Evolutionary conservation across 2,888 invertebrate genomes (phyloP).

Genomic region (Pachycephus smyrnensis): DNA sequence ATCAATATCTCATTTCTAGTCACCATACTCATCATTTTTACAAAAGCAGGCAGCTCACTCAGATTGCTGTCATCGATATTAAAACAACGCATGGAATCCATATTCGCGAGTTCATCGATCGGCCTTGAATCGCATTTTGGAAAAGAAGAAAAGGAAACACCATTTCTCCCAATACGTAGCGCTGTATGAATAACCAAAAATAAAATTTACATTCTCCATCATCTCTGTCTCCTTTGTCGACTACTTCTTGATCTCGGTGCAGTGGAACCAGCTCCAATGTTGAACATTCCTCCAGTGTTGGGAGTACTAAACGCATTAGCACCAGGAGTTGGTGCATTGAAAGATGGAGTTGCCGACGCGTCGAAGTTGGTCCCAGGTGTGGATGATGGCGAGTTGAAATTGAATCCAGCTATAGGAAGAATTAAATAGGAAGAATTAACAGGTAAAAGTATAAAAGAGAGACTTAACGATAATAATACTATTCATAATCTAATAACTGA

Average conservation of each 20-base stretch:
- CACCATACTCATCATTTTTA: background rate
- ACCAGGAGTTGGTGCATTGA: constrained; percentile 44
- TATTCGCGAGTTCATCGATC: background rate
- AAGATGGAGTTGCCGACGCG: constrained; percentile 41
- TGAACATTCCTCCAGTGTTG: constrained; percentile 64
- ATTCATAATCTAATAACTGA: background rate
- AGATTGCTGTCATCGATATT: background rate
- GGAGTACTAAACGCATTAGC: constrained; percentile 31
- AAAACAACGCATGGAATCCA: background rate
- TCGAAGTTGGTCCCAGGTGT: constrained; percentile 54
- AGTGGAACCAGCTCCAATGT: constrained; percentile 67
- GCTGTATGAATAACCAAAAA: constrained; percentile 11
- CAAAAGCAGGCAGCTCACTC: background rate
- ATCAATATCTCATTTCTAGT: background rate
- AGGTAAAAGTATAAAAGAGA: background rate
- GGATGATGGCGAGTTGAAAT: constrained; percentile 54
- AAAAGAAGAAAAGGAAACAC: background rate
- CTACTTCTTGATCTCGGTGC: constrained; percentile 63
- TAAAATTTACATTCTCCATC: constrained; percentile 62
- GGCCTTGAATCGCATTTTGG: background rate
- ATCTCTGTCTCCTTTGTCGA: constrained; percentile 63
- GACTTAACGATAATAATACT: background rate
- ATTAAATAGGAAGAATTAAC: background rate
- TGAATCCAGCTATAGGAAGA: constrained; percentile 47
- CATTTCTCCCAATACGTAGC: background rate